A percentile compares a stretch with the other conserved stretches of the same genome.
Evolutionary conservation across 2,888 invertebrate species (phyloP).

Genomic region (Brachypalpus laphriformis): DNA sequence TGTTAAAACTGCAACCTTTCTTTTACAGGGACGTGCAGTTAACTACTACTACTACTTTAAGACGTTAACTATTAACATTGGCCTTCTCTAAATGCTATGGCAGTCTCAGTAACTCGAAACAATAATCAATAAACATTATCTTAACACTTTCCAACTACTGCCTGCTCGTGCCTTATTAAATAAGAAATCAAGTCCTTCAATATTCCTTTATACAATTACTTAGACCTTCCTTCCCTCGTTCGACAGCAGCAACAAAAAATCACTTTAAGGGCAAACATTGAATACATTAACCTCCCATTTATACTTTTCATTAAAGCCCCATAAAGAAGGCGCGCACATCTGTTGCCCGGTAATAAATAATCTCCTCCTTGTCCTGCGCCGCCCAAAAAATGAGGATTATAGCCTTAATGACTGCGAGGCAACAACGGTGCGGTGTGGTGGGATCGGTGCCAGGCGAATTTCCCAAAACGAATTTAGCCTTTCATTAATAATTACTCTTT

Average conservation of each 20-base stretch:
- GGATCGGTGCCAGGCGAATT: not conserved
- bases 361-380: constrained; percentile 15
- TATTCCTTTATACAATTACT: constrained; percentile 24
- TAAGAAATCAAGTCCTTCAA: constrained; percentile 16
- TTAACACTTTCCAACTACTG: not conserved
- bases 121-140: constrained; percentile 4
- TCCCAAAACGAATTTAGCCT: constrained; percentile 42
- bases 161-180: not conserved
- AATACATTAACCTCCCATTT: constrained; percentile 67
- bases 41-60: too few relatives aligned
- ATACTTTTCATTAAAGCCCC: constrained; percentile 65
- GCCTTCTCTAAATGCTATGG: too few relatives aligned
- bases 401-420: constrained; percentile 50
- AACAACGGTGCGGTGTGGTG: constrained; percentile 16
- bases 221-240: not conserved
- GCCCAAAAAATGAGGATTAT: constrained; percentile 43
- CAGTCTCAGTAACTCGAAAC: too few relatives aligned
- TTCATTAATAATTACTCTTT: constrained; percentile 68
- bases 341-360: constrained; percentile 68
- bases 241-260: constrained; percentile 13
- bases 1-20: too few relatives aligned
- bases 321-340: constrained; percentile 56
- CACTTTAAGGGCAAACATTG: constrained; percentile 43
- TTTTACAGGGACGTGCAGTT: too few relatives aligned
- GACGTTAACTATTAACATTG: too few relatives aligned